Evolutionary conservation across 2,888 invertebrate genomes (phyloP).

Genomic region (Drosophila mulleri): DNA sequence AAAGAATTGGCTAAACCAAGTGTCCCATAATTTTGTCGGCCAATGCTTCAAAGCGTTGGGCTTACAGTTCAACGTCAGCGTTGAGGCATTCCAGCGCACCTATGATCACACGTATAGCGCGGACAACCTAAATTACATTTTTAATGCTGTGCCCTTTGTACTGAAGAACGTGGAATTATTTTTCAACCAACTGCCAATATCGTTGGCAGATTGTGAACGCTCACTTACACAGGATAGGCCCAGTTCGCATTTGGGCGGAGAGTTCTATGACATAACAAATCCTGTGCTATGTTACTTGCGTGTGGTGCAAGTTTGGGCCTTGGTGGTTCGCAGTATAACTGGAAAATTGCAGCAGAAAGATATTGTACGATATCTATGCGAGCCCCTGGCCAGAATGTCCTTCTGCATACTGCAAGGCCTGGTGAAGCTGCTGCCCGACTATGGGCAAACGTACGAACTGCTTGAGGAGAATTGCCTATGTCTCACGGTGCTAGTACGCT

Average conservation of each 20-base stretch:
- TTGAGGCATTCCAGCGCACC: slow-evolving; percentile 27
- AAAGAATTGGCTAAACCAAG: slow-evolving; percentile 46
- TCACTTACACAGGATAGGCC: slow-evolving; percentile 1
- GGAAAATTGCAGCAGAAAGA: slow-evolving; percentile 15
- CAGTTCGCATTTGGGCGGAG: neutral
- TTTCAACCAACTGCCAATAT: slow-evolving; percentile 32
- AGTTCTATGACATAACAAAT: slow-evolving; percentile 35
- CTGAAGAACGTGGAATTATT: slow-evolving; percentile 50
- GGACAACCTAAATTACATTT: slow-evolving; percentile 60
- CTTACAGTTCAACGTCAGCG: slow-evolving; percentile 45
- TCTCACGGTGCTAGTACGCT: slow-evolving; percentile 51
- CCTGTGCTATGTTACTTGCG: slow-evolving; percentile 54
- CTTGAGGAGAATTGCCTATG: slow-evolving; percentile 41
- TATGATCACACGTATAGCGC: slow-evolving; percentile 44
- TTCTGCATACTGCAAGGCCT: slow-evolving; percentile 56
- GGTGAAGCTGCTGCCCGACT: slow-evolving; percentile 40
- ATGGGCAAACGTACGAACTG: neutral
- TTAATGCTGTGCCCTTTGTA: slow-evolving; percentile 39
- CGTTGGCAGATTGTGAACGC: slow-evolving; percentile 16
- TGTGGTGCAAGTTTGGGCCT: slow-evolving; percentile 44
- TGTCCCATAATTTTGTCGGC: slow-evolving; percentile 58
- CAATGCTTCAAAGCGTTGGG: slow-evolving; percentile 61
- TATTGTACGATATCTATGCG: slow-evolving; percentile 45
- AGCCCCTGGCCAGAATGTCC: slow-evolving; percentile 62
- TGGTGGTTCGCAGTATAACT: slow-evolving; percentile 37